Base-by-base conservation (phyloP, 2,888 invertebrate genomes). In the Euproctis similis region DNA sequence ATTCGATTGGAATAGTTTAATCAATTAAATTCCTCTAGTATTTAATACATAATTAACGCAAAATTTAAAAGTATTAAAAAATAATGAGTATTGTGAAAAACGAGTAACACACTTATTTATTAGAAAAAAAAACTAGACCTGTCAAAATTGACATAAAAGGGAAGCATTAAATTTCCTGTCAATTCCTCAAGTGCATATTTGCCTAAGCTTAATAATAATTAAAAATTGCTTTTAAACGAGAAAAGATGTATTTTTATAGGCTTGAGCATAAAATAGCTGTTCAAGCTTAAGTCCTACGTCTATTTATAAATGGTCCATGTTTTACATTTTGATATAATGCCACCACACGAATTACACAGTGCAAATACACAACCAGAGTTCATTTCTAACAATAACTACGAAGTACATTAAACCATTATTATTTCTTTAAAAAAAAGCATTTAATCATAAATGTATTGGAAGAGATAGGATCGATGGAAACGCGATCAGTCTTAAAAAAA, bases 101-200 rank as follows among this genome's bases (percentile, higher is more conserved):
- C n/a, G n/a, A n/a, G n/a, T n/a, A n/a, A n/a, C n/a, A n/a, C n/a
- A n/a, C n/a, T n/a, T n/a, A n/a, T n/a, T n/a, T n/a, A n/a, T n/a
- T n/a, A n/a, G n/a, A n/a, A n/a, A n/a, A n/a, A n/a, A n/a, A n/a
- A n/a, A n/a, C n/a, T n/a, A n/a, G n/a, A n/a, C n/a, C n/a, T n/a
- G n/a, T n/a, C n/a, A n/a, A n/a, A n/a, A n/a, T n/a, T n/a, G n/a
- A n/a, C n/a, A n/a, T 59, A 59, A 46, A 57, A 60, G 77, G 82
- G 81, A 82, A 82, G 81, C 81, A 76, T 80, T 56, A 68, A 70
- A 68, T 68, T 65, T 70, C 64, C n/a, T 54, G 59, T 80, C 81
- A 84, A 82, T 82, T 84, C 82, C 82, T 57, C 76, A 69, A 80
- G 81, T 81, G 80, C 80, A 68, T 74, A 68, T 51, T 53, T 52